Base-by-base conservation (phyloP, 2,888 invertebrate genomes). In the Orchesella flavescens region DNA sequence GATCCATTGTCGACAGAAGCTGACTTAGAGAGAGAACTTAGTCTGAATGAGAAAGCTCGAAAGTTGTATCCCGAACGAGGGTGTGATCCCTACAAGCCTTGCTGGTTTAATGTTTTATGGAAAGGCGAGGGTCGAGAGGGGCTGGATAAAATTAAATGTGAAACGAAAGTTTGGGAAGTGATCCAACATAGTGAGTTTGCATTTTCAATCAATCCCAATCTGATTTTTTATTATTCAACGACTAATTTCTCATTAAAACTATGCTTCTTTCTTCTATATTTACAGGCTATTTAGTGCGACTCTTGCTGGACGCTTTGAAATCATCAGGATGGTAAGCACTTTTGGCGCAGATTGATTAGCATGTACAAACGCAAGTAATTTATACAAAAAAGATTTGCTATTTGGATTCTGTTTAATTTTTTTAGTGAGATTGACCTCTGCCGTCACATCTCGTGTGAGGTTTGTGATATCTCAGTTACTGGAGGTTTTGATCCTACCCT, bases 391-490 rank as follows among this genome's bases (percentile, higher is more conserved):
- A 10, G n/a, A 71, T 63, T 53, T 44, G 44, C 17, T 57, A 19
- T 12, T 46, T 76, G 24, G 24, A 68, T 61, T 23, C 68, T 78
- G 46, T 73, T 21, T 59, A 81, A 87, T 88, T 86, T 93, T n/a
- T 93, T 57, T 90, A 95, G 96, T 90, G 93, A 94, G 44, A 91
- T 98, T 80, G 95, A 97, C 89, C 92, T 97, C 34, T 91, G 95
- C 59, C 93, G 98, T 82, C 97, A 98, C 89, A 94, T 98, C 87
- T 94, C 96, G 0, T 98, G 98, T 91, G 98, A 98, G 92, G 93
- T 94, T 21, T 98, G 98, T 91, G 94, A 94, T 89, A 91, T 92
- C 13, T 92, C 93, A 10, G 96, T 98, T 0, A 96, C 94, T 89
- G 98, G 98, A 34, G 98, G 98, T 17, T 98, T 96, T 90, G 97